Base-by-base conservation (phyloP, 2,888 invertebrate genomes). In the Chymomyza amoena region DNA sequence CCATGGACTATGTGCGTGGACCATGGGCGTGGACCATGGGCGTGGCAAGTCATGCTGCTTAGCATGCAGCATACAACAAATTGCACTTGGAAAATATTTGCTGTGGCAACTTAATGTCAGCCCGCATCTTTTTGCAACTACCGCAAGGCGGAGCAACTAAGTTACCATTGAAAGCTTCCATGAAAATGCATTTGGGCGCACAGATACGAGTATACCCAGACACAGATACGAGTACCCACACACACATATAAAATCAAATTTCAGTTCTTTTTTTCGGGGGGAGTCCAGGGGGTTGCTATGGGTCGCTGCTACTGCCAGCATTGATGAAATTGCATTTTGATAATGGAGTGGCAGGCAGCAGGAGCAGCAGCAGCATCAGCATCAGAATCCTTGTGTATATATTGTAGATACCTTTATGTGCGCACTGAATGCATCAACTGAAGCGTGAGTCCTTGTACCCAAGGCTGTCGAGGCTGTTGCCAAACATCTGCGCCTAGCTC, bases 301-400 rank as follows among this genome's bases (percentile, higher is more conserved):
- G 39, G 39, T 74, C 66, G 66, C 74, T 74, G 70, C 64, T 74
- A 74, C 74, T 74, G 74, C 70, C 70, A 65, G 70, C 72, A 76
- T 79, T 83, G 81, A 77, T 81, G 70, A 70, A 73, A 84, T 77
- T 80, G 77, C 75, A 81, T 83, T 75, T 81, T 81, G 79, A 79
- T 76, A 79, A 80, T 76, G 72, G 78, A 69, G 69, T 62, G 61
- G 57, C 64, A 71, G 68, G 54, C 54, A 25, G 25, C 56, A 13
- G n/a, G n/a, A n/a, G n/a, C n/a, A n/a, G n/a, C n/a, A n/a, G n/a
- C n/a, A n/a, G n/a, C n/a, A n/a, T n/a, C n/a, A n/a, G 18, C 13
- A 25, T 57, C 25, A 7, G 32, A 32, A 32, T 32, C 9, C 20
- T n/a, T 20, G 54, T 25, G 57, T 57, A 10, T 57, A 28, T 20